Evolutionary conservation across 2,113 vertebrate genomes (phyloP).

Genomic region (Trochalopteron elliotii): DNA sequence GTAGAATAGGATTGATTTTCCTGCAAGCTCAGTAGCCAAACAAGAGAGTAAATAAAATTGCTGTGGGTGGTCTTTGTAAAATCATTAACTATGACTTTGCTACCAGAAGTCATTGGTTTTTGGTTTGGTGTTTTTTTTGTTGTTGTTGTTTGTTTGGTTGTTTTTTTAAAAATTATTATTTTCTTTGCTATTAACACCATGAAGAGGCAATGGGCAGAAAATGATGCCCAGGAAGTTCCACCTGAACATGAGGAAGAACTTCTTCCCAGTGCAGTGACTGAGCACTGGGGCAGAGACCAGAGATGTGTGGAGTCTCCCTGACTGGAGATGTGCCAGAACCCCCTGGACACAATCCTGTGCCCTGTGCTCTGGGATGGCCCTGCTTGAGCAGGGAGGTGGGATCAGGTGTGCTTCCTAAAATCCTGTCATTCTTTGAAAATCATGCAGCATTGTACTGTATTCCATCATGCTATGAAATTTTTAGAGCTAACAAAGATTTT

Average conservation of each 20-base stretch:
- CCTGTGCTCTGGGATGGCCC: background rate
- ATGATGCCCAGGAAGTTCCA: background rate
- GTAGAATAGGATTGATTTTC: background rate
- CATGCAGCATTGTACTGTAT: accelerated
- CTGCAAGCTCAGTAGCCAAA: background rate
- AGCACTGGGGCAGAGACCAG: background rate
- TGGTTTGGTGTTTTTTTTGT: too few species aligned
- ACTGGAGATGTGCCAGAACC: background rate
- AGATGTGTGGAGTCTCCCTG: background rate
- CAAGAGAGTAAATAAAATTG: background rate
- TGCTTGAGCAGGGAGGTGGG: background rate
- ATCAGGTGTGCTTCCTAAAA: background rate
- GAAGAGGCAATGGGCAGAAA: background rate
- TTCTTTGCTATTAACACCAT: background rate
- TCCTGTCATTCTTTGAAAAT: background rate
- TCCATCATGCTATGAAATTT: background rate
- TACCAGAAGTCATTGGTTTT: background rate
- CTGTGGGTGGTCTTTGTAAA: background rate
- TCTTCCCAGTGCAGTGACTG: background rate
- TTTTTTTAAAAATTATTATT: background rate
- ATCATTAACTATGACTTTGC: background rate
- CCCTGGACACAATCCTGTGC: background rate
- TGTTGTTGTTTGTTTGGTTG: too few species aligned
- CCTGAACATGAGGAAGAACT: background rate
- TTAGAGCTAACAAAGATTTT: background rate